Percentiles rank a stretch among this genome's conserved stretches.
phyloP scores from a whole-genome alignment of 1,140 invertebrate species.

The Argopecten irradians region DNA sequence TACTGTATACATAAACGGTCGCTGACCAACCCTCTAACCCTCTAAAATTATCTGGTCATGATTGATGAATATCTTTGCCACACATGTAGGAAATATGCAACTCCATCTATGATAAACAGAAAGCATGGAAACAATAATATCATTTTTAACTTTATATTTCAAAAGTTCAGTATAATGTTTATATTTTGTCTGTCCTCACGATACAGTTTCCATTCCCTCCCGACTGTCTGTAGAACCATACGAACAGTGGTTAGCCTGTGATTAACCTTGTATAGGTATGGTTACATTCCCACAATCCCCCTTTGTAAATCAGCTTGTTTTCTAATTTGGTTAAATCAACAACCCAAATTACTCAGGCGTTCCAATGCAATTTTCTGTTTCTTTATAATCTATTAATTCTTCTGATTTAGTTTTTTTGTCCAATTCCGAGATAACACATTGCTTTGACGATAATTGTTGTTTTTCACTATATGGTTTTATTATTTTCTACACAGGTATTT shows the following conservation, averaged over 20 bases:
- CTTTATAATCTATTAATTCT: constrained; percentile 19
- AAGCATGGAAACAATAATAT: too few species aligned
- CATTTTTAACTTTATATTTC: background rate
- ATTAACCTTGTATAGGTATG: background rate
- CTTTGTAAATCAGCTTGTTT: background rate
- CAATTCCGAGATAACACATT: background rate
- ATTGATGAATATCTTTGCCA: background rate
- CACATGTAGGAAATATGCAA: background rate
- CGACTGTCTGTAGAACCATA: background rate
- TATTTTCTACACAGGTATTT: background rate
- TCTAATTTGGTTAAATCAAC: background rate
- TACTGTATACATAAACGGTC: too few species aligned
- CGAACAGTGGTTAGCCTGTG: background rate
- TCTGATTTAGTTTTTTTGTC: background rate
- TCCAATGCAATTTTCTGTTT: background rate
- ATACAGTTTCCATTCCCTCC: background rate
- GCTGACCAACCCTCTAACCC: too few species aligned
- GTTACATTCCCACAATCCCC: background rate
- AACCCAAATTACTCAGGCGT: background rate
- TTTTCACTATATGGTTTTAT: background rate
- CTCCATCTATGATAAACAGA: too few species aligned
- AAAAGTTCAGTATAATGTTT: background rate
- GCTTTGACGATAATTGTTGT: background rate
- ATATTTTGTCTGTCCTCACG: background rate
- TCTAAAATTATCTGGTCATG: too few species aligned